Percentiles rank a stretch among this genome's conserved stretches.
Evolutionary conservation across 2,113 vertebrate species (phyloP).

Genomic region (Austrofundulus limnaeus): DNA sequence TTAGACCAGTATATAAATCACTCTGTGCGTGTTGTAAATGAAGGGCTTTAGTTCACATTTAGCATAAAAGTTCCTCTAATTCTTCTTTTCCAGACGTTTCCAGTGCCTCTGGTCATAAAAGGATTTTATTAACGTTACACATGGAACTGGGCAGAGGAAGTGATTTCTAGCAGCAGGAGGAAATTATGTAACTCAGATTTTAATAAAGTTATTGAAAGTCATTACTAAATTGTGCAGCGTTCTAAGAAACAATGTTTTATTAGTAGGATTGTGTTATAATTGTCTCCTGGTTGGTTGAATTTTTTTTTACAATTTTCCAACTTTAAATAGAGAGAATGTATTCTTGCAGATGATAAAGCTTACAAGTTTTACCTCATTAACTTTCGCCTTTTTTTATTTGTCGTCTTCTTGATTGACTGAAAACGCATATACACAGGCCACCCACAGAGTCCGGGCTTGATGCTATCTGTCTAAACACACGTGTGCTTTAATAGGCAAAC

Average conservation of each 20-base stretch:
- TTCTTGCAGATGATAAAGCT: not conserved
- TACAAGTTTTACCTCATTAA: not conserved
- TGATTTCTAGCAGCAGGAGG: not conserved
- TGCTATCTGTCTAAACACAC: not conserved
- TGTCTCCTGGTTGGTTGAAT: not conserved
- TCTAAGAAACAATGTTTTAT: not conserved
- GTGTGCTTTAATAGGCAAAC: not conserved
- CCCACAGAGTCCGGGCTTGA: constrained; percentile 17
- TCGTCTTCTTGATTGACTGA: not conserved
- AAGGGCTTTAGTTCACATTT: constrained; percentile 25
- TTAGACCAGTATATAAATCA: constrained; percentile 42
- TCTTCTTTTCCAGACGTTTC: not conserved
- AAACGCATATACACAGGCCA: constrained; percentile 16
- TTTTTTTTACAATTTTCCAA: not conserved
- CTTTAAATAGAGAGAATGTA: too few relatives aligned
- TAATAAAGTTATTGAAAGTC: constrained; percentile 4
- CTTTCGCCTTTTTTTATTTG: not conserved
- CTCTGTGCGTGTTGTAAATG: constrained; percentile 27
- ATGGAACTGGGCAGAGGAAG: not conserved
- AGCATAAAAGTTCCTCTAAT: constrained; percentile 21
- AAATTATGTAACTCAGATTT: constrained; percentile 13
- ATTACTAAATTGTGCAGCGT: not conserved
- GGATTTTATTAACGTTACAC: constrained; percentile 5
- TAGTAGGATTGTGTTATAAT: not conserved
- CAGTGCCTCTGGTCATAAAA: constrained; percentile 5